Conservation (phyloP, 2,113 vertebrate genomes). For the Epinephelus cyanopodus region DNA sequence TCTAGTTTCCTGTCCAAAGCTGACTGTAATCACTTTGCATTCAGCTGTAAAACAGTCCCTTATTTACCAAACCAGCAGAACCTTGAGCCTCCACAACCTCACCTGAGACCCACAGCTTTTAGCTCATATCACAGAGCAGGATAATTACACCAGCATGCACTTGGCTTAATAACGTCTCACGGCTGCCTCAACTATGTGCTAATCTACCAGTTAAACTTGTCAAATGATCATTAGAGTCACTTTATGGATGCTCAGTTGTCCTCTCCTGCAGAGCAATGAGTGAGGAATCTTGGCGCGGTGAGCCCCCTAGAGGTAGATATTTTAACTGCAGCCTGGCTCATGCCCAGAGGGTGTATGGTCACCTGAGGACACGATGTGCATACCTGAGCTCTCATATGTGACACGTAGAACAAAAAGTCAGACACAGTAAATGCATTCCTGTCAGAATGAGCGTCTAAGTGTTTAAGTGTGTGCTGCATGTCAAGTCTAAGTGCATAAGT, state of each 20-base stretch:
- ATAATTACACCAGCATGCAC: neutral
- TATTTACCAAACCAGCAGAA: neutral
- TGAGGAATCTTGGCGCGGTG: constrained; percentile 47
- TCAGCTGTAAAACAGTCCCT: constrained; percentile 3
- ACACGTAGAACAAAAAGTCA: constrained; percentile 24
- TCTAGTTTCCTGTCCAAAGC: constrained; percentile 18
- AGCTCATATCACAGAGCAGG: neutral
- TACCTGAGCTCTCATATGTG: constrained; percentile 21
- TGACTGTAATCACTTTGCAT: neutral
- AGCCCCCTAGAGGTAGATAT: constrained; percentile 67
- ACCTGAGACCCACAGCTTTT: neutral
- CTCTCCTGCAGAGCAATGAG: neutral
- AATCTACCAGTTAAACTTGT: neutral
- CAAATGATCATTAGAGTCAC: constrained; percentile 27
- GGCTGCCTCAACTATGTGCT: neutral
- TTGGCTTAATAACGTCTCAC: neutral
- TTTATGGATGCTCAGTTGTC: constrained; percentile 8
- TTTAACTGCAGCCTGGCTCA: constrained; percentile 38
- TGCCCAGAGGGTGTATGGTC: constrained; percentile 12
- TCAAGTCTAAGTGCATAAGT: neutral
- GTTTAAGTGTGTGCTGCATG: neutral
- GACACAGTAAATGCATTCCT: constrained; percentile 27
- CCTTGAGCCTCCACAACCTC: neutral
- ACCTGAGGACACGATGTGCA: constrained; percentile 32
- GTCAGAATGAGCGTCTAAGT: neutral